Conservation (phyloP, 2,797 vertebrate species). For the Botia kubotai region DNA sequence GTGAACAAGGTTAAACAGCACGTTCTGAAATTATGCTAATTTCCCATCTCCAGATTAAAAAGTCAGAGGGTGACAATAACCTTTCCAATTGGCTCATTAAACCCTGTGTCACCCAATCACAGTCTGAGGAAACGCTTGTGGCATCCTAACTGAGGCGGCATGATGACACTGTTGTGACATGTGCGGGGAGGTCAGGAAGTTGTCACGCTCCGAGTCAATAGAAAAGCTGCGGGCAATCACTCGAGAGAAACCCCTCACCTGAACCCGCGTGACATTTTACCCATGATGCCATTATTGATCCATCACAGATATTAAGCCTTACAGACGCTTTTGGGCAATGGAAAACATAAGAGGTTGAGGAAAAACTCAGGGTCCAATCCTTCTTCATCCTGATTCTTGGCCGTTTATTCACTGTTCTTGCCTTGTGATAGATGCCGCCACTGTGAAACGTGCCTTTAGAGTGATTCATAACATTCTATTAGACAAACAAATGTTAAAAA, state of each 20-base stretch:
- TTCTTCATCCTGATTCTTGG: constrained; percentile 34
- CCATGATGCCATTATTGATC: constrained; percentile 65
- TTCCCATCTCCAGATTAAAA: constrained; percentile 71
- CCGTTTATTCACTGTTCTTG: neutral
- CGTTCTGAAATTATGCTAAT: constrained; percentile 73
- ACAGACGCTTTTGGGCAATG: constrained; percentile 35
- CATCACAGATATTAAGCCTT: constrained; percentile 31
- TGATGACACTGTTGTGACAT: constrained; percentile 57
- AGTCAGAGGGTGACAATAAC: constrained; percentile 74
- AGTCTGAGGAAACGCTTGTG: constrained; percentile 53
- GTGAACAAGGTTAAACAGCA: constrained; percentile 63
- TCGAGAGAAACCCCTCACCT: constrained; percentile 37
- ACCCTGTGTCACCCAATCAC: constrained; percentile 60
- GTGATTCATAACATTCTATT: neutral
- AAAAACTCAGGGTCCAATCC: constrained; percentile 34
- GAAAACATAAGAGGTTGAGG: constrained; percentile 30
- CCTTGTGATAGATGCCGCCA: neutral
- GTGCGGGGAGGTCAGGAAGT: constrained; percentile 51
- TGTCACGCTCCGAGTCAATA: constrained; percentile 52
- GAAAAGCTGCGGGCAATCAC: constrained; percentile 38
- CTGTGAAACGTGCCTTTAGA: too few relatives aligned
- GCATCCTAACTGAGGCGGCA: constrained; percentile 51
- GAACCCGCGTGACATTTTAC: constrained; percentile 45
- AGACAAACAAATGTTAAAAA: neutral
- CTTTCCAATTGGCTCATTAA: constrained; percentile 71